Evolutionary conservation across 2,888 invertebrate genomes (phyloP).

Genomic region (Platypus cylindrus): DNA sequence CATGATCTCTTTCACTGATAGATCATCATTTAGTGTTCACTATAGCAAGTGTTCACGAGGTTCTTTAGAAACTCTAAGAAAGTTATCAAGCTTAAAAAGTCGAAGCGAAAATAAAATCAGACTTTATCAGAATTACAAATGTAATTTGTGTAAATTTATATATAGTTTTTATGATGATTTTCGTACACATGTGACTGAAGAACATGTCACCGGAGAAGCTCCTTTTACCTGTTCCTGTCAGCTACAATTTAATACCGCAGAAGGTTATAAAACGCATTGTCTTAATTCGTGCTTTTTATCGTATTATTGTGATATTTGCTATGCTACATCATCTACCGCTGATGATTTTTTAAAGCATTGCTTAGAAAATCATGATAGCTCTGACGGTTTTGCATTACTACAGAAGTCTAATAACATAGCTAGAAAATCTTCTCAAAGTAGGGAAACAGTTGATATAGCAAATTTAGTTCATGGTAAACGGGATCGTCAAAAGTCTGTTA

Average conservation of each 20-base stretch:
- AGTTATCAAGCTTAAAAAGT: conserved; percentile 27
- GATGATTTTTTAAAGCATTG: conserved; percentile 31
- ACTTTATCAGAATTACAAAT: conserved; percentile 32
- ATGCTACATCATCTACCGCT: conserved; percentile 24
- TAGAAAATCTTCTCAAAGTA: conserved; percentile 3
- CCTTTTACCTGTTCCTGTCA: conserved; percentile 25
- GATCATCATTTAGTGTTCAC: conserved; percentile 29
- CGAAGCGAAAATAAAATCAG: conserved; percentile 29
- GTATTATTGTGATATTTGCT: conserved; percentile 33
- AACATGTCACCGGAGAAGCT: conserved; percentile 22
- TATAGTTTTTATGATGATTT: conserved; percentile 31
- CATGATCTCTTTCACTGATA: conserved; percentile 41
- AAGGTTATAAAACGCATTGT: conserved; percentile 30
- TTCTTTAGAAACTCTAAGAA: conserved; percentile 24
- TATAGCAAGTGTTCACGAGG: conserved; percentile 23
- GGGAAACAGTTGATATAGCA: conserved; percentile 7
- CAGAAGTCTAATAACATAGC: conserved; percentile 25
- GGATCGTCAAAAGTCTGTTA: conserved; percentile 11
- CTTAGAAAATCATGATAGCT: conserved; percentile 25
- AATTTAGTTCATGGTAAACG: conserved; percentile 14
- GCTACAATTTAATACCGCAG: conserved; percentile 24
- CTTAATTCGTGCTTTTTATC: conserved; percentile 29
- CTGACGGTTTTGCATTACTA: conserved; percentile 27
- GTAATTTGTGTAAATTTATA: conserved; percentile 28
- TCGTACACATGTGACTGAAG: conserved; percentile 29